These are phyloP conservation scores for Ridgeia piscesae DNA, from an alignment of 1,140 invertebrate genomes.

Conservation along the genomic window DNA sequence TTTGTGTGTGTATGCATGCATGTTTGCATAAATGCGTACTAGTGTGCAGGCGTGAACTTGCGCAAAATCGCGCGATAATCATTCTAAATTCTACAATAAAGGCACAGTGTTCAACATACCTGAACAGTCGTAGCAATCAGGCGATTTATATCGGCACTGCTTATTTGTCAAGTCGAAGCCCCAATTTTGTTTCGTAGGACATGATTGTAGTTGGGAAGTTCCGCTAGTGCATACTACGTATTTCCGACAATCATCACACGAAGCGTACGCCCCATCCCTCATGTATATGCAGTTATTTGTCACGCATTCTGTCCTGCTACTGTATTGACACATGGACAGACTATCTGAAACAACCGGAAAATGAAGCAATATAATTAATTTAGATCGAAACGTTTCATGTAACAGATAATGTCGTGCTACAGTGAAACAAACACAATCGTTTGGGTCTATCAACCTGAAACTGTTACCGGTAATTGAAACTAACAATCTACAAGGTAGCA, in stretches of 20 bases:
- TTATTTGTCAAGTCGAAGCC: neutral
- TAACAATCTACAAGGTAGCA: too few relatives aligned
- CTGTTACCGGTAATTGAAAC: too few relatives aligned
- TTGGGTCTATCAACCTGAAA: too few relatives aligned
- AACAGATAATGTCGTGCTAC: too few relatives aligned
- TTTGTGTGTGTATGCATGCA: neutral
- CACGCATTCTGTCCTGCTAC: neutral
- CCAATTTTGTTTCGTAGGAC: neutral
- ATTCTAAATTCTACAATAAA: neutral
- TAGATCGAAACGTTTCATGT: too few relatives aligned
- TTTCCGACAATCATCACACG: neutral
- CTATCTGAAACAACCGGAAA: neutral
- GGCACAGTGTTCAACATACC: neutral
- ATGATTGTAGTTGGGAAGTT: neutral
- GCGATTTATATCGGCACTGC: neutral
- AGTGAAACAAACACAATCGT: too few relatives aligned
- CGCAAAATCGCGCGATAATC: too few relatives aligned
- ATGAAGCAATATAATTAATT: too few relatives aligned
- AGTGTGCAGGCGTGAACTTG: too few relatives aligned
- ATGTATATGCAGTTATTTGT: neutral
- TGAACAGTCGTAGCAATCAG: neutral
- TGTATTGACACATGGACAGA: neutral
- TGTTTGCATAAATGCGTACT: too few relatives aligned
- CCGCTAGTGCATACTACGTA: neutral
- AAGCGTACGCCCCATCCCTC: neutral